A percentile compares a stretch with the other conserved stretches of the same genome.
Conservation (phyloP, 2,888 invertebrate species). For the Anodontia alba region DNA sequence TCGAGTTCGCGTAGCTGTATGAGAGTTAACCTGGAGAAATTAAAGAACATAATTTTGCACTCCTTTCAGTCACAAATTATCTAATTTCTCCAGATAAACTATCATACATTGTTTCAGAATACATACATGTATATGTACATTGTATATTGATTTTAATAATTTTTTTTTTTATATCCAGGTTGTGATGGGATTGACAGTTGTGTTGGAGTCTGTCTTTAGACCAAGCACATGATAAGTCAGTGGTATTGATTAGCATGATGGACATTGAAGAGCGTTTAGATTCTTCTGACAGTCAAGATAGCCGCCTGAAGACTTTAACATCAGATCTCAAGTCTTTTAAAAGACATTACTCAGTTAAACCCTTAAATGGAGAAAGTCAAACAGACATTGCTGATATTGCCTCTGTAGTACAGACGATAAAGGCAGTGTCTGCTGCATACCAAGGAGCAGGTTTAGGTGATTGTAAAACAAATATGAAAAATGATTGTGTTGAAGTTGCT, state of each 20-base stretch:
- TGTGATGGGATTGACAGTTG: neutral
- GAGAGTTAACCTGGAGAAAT: no score
- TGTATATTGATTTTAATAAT: no score
- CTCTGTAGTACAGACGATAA: neutral
- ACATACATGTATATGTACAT: no score
- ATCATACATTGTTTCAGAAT: no score
- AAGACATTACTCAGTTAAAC: neutral
- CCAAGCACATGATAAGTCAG: neutral
- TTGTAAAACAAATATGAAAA: no score
- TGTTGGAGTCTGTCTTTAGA: neutral
- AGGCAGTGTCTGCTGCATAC: slow-evolving; percentile 1
- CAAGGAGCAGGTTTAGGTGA: neutral
- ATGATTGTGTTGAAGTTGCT: no score
- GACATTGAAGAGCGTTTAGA: neutral
- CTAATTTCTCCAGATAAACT: no score
- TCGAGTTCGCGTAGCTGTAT: no score
- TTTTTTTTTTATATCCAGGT: neutral
- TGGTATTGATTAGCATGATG: neutral
- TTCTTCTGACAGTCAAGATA: slow-evolving; percentile 1
- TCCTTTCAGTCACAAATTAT: no score
- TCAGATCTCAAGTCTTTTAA: neutral
- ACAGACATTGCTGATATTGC: neutral
- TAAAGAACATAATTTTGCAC: no score
- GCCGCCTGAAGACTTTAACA: neutral
- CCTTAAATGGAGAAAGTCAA: neutral